Evolutionary conservation across 2,888 invertebrate genomes (phyloP), one percentile per base, ranked within the genome.

Genomic region (Adineta ricciae): DNA sequence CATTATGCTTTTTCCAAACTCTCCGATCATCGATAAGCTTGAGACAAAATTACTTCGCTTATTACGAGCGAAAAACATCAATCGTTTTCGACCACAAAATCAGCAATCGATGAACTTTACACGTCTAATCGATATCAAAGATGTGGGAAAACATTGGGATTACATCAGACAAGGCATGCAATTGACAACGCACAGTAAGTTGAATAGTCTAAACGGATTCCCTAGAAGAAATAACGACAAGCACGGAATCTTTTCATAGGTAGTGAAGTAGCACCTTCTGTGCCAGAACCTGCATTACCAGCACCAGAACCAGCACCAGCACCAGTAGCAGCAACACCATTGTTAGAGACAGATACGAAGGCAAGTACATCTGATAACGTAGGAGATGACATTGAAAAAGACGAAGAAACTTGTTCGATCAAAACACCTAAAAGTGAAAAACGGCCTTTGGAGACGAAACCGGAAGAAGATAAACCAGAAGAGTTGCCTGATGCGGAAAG

Each of bases 31-130:
- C 0, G 78, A 78, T 41, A 78, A 78, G n/a, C 24, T 78, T 38
- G 41, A 38, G 41, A 4, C 32, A 64, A 16, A 14, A 64, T 19
- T 64, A 19, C 64, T 64, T 64, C 78, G 78, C 2, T 78, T 41
- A 41, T 78, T 78, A 78, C 21, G 78, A 41, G 9, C 24, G 4
- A 78, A 78, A 78, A 41, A 41, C 9, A 78, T 78, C 24, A 78
- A 78, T 78, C 78, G 78, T n/a, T 78, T 78, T 41, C 78, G 78
- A 41, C 78, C 78, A n/a, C 78, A 78, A 78, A 41, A 78, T 78
- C 78, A 38, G 41, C 41, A 78, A 38, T 16, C 64, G 32, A 41
- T 78, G 7, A 5, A 41, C 41, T 38, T 24, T n/a, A 78, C 41
- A 78, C 78, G 78, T 21, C 41, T 78, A 41, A 11, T 78, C 21